Evolutionary conservation across 2,888 invertebrate species (phyloP), one percentile per base, ranked within the genome.

Genomic region (Anagyrus pseudococci): DNA sequence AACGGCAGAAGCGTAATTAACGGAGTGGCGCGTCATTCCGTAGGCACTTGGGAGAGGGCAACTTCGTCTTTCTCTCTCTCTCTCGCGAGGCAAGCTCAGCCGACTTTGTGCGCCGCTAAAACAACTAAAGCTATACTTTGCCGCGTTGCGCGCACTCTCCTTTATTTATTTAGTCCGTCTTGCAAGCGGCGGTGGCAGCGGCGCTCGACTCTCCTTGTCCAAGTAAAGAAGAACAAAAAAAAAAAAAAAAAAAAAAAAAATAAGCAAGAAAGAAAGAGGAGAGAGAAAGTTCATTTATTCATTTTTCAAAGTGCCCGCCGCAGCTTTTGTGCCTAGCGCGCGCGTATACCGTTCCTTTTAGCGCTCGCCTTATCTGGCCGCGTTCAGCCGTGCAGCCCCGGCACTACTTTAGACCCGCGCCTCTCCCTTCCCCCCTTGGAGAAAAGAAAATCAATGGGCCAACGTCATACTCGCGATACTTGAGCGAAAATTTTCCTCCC

Each of bases 1-100:
- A 59, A 59, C 41, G 52, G 33, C 59, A 40, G 23, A 22, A 23
- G 53, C 40, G 41, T 47, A 37, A 59, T 59, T 59, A 59, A 23
- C 59, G 29, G 52, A 58, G 37, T 52, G 37, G 58, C n/a, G 40
- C 52, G 37, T 44, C 10, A 29, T 40, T 46, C 19, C 23, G 19
- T 17, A 37, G 20, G 49, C 23, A 58, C 52, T 53, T 26, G 40
- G n/a, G n/a, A n/a, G n/a, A n/a, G n/a, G 47, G 15, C 23, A 53
- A 53, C 59, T 53, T 58, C 7, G 20, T 40, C 50, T 3, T 8
- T 53, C 53, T 25, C 7, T 22, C 22, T n/a, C n/a, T n/a, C n/a
- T n/a, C n/a, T n/a, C 33, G 2, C 33, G 4, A 37, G 4, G 13
- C n/a, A n/a, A n/a, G n/a, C 44, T 29, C 33, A 15, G 25, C 22